These are phyloP conservation scores for Gallinago solitaria DNA, from an alignment of 2,797 vertebrate species.

Conservation along the genomic window DNA sequence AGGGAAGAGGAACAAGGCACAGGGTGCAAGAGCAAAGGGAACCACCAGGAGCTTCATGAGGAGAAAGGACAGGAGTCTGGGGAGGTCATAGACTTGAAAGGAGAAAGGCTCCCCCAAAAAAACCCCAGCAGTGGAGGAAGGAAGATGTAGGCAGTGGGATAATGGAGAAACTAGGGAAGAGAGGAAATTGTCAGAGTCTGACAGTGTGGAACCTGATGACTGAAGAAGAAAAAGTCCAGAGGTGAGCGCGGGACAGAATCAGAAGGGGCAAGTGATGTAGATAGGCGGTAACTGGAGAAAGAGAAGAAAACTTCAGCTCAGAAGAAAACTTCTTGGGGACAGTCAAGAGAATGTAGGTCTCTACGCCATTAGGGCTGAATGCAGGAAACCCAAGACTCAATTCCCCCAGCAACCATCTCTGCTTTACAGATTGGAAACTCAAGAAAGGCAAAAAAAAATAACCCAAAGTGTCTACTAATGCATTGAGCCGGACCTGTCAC, in stretches of 20 bases:
- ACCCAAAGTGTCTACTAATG: not conserved
- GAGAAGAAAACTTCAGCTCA: not conserved
- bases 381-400: not conserved
- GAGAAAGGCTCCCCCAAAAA: not conserved
- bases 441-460: not conserved
- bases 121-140: not conserved
- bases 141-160: not conserved
- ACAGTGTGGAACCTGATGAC: not conserved
- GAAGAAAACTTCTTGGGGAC: not conserved
- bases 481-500: not conserved
- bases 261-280: not conserved
- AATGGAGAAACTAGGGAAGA: not conserved
- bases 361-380: not conserved
- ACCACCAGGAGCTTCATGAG: not conserved
- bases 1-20: not conserved
- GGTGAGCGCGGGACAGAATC: not conserved
- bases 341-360: not conserved
- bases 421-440: not conserved
- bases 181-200: not conserved
- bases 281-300: not conserved
- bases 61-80: not conserved
- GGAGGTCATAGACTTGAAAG: not conserved
- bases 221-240: not conserved
- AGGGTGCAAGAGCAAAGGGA: not conserved
- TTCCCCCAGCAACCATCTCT: not conserved